These are phyloP conservation scores for Rhinopithecus roxellana DNA, from an alignment of 2,113 vertebrate species.

Conservation along the genomic window DNA sequence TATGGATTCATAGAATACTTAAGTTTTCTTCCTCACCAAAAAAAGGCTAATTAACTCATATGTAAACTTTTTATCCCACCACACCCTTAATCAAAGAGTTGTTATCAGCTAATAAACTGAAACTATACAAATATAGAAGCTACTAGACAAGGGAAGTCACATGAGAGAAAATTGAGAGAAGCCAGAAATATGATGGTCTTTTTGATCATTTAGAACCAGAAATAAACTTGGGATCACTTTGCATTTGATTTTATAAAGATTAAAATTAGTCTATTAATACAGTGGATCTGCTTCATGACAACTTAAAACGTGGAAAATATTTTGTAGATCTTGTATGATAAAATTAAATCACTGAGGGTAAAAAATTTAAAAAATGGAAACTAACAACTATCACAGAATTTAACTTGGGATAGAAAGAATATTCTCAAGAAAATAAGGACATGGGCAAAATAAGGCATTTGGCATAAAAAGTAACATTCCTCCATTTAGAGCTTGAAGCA, in stretches of 20 bases:
- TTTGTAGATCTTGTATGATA: not conserved
- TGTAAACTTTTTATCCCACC: not conserved
- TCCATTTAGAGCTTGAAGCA: not conserved
- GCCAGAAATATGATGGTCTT: not conserved
- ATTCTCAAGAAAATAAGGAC: not conserved
- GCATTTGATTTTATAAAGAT: constrained; percentile 21
- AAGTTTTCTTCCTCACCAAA: not conserved
- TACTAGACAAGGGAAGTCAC: not conserved
- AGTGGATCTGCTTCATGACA: not conserved
- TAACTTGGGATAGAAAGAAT: not conserved
- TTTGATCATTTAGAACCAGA: not conserved
- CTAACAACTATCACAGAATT: not conserved
- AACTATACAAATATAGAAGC: not conserved
- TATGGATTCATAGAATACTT: not conserved
- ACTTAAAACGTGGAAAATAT: not conserved
- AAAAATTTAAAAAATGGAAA: constrained; percentile 14
- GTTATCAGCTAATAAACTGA: not conserved
- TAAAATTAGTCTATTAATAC: constrained; percentile 4
- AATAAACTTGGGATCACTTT: not conserved
- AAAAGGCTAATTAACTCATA: not conserved
- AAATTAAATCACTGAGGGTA: not conserved
- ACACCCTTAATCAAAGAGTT: not conserved
- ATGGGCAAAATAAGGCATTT: not conserved
- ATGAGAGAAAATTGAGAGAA: not conserved
- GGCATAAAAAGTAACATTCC: not conserved